Base-by-base conservation (phyloP, 2,888 invertebrate genomes). In the Ceraclea dissimilis region DNA sequence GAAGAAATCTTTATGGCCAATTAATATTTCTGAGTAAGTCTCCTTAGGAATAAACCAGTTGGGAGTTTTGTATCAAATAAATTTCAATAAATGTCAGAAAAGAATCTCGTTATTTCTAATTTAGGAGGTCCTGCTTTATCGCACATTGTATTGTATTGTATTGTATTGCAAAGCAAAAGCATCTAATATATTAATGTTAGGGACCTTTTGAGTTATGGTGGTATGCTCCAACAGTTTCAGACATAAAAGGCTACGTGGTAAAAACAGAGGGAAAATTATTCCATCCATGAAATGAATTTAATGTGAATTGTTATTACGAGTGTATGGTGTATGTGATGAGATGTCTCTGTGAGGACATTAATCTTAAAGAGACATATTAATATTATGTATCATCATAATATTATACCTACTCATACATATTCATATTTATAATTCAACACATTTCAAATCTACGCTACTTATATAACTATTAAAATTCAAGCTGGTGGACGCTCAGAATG, bases 11-110 rank as follows among this genome's bases (percentile, higher is more conserved):
- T 26, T 26, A 6, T 10, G 26, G 10, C 5, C 26, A 26, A 26
- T 26, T 26, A 26, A 26, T 26, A 26, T 6, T 6, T 26, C 5
- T 6, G 26, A 26, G 10, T 4, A 26, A 26, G 10, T 26, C 10
- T 26, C 10, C 26, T 26, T 26, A 26, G 5, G 26, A 26, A 26
- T 26, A 26, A 26, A 10, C 16, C 43, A 43, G 10, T 26, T 6
- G 51, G 57, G 34, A 52, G 49, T 57, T 52, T 49, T 52, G 52
- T 50, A 52, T 52, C 31, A 52, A 56, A 56, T 56, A 53, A 56
- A 59, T 56, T 53, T 59, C 56, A 59, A 59, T 56, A 53, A 53
- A 43, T 50, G 56, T 59, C 56, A 56, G 56, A 59, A 59, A 26
- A 56, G 56, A 53, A 51, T 34, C 47, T 34, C 58, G 52, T 58